phyloP scores from a whole-genome alignment of 2,113 vertebrate species.

The Paradisaea rubra region DNA sequence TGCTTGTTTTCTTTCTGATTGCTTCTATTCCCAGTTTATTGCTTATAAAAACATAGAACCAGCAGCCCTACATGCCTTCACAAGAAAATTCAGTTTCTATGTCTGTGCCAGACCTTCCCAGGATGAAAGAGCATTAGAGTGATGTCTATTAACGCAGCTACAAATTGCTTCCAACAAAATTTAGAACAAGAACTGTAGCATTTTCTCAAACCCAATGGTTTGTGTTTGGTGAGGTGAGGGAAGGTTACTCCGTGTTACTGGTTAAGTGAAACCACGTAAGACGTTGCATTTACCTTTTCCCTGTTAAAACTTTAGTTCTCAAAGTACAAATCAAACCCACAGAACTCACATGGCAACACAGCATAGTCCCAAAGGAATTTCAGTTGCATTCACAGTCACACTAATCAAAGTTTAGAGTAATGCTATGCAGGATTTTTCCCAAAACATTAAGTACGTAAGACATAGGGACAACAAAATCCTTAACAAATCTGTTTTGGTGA shows the following conservation, averaged over 20 bases:
- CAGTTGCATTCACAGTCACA: neutral
- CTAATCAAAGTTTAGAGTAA: neutral
- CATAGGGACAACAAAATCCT: neutral
- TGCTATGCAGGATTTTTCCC: neutral
- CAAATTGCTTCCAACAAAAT: neutral
- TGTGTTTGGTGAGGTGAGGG: neutral
- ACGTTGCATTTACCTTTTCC: neutral
- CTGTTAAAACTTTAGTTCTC: neutral
- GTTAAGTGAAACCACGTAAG: neutral
- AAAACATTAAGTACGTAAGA: neutral
- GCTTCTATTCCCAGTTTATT: neutral
- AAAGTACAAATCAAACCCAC: neutral
- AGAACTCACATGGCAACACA: neutral
- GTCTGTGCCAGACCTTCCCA: neutral
- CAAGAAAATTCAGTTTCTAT: neutral
- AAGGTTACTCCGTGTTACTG: neutral
- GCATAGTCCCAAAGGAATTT: neutral
- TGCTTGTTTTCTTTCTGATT: neutral
- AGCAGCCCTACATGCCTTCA: neutral
- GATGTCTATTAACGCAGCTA: neutral
- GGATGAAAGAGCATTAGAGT: neutral
- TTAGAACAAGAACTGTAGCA: neutral
- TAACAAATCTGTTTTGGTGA: neutral
- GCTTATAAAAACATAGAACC: neutral
- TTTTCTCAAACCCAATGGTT: neutral